Conservation (phyloP, 1,140 invertebrate species). For the Chrysomallon squamiferum region DNA sequence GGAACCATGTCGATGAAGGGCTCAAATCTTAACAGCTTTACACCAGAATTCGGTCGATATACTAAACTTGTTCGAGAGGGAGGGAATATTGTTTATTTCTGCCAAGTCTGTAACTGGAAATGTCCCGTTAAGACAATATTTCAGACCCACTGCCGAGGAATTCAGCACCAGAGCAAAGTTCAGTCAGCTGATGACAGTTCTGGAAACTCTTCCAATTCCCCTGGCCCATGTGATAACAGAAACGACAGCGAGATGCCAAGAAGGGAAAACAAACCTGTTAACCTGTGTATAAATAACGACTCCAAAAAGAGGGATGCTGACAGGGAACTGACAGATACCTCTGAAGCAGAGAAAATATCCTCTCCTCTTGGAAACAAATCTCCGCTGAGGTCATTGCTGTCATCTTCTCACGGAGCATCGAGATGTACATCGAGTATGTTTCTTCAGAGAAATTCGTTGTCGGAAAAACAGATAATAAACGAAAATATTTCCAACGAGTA, state of each 20-base stretch:
- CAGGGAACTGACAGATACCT: not conserved
- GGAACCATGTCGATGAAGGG: not conserved
- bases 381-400: no score
- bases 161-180: constrained; percentile 37
- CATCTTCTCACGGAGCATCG: no score
- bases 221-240: not conserved
- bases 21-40: constrained; percentile 30
- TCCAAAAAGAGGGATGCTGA: not conserved
- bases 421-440: no score
- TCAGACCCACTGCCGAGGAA: constrained; percentile 41
- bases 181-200: constrained; percentile 13
- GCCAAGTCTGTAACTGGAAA: constrained; percentile 55
- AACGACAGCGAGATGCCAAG: not conserved
- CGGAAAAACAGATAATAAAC: no score
- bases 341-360: not conserved
- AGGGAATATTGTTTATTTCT: constrained; percentile 54
- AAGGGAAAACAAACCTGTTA: not conserved
- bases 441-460: no score
- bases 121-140: constrained; percentile 45
- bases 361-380: no score
- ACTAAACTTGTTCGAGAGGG: constrained; percentile 52
- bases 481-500: no score
- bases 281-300: not conserved
- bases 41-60: constrained; percentile 50
- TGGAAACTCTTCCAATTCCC: not conserved